Conservation (phyloP, 1,140 invertebrate species). For the Homalodisca vitripennis region DNA sequence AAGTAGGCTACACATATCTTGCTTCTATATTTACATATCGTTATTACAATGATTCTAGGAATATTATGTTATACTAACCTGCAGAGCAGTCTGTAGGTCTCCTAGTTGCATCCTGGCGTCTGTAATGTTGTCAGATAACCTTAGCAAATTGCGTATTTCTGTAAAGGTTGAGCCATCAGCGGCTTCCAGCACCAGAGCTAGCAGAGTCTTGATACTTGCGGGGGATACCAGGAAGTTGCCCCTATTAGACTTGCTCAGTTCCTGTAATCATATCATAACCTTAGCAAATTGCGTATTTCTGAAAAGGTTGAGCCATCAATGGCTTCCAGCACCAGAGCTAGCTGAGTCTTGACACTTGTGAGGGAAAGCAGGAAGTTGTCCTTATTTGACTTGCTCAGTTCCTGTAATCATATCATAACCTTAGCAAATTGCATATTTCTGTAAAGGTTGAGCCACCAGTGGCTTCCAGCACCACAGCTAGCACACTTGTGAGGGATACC, state of each 20-base stretch:
- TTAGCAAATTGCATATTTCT: constrained; percentile 53
- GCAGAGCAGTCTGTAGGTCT: too few species aligned
- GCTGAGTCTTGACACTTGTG: constrained; percentile 70
- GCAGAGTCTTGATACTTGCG: constrained; percentile 70
- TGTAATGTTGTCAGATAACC: constrained; percentile 13
- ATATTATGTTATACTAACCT: too few species aligned
- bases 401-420: constrained; percentile 5
- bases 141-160: constrained; percentile 53
- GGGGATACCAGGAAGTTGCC: constrained; percentile 76
- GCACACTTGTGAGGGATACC: constrained; percentile 74
- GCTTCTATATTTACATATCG: too few species aligned
- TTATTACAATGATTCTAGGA: too few species aligned
- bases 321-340: constrained; percentile 71
- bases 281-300: constrained; percentile 53
- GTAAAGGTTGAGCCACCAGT: constrained; percentile 60
- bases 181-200: constrained; percentile 71
- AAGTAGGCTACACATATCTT: too few species aligned
- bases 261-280: constrained; percentile 5
- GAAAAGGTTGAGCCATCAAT: constrained; percentile 60
- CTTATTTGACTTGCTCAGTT: not conserved
- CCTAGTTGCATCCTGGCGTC: too few species aligned
- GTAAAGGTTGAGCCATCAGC: constrained; percentile 60
- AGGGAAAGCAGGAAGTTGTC: constrained; percentile 76
- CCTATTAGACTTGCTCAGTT: not conserved
- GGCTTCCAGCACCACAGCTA: constrained; percentile 71